Evolutionary conservation across 2,797 vertebrate genomes (phyloP).

Genomic region (Neomorphus geoffroyi): DNA sequence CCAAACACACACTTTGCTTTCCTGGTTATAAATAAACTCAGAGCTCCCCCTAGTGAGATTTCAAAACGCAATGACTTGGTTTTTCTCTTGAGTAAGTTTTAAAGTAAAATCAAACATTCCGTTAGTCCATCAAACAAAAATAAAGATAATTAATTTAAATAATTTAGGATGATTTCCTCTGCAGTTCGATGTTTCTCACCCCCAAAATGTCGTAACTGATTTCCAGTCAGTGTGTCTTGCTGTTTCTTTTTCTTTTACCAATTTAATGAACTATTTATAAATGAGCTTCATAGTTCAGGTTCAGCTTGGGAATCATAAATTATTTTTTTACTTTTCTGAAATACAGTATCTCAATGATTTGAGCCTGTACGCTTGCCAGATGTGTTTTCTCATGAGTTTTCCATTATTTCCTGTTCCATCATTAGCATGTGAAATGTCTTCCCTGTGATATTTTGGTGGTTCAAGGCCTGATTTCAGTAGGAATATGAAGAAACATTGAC

Average conservation of each 20-base stretch:
- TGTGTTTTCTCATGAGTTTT: not conserved
- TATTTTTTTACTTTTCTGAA: not conserved
- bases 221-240: not conserved
- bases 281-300: not conserved
- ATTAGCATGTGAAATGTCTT: not conserved
- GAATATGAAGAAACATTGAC: not conserved
- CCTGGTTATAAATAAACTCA: not conserved
- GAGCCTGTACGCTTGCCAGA: not conserved
- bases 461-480: not conserved
- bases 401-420: not conserved
- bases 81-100: not conserved
- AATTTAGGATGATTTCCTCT: not conserved
- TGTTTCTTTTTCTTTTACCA: not conserved
- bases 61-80: not conserved
- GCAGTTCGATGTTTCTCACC: not conserved
- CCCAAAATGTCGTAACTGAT: not conserved
- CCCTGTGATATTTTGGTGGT: not conserved
- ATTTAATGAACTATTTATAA: not conserved
- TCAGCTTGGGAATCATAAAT: not conserved
- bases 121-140: not conserved
- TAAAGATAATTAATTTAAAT: not conserved
- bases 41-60: conserved; percentile 37
- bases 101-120: not conserved
- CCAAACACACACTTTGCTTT: rapidly evolving
- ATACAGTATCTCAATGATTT: not conserved